Percentiles rank a stretch among this genome's conserved stretches.
phyloP scores from a whole-genome alignment of 2,797 vertebrate genomes.

The Clamator glandarius region DNA sequence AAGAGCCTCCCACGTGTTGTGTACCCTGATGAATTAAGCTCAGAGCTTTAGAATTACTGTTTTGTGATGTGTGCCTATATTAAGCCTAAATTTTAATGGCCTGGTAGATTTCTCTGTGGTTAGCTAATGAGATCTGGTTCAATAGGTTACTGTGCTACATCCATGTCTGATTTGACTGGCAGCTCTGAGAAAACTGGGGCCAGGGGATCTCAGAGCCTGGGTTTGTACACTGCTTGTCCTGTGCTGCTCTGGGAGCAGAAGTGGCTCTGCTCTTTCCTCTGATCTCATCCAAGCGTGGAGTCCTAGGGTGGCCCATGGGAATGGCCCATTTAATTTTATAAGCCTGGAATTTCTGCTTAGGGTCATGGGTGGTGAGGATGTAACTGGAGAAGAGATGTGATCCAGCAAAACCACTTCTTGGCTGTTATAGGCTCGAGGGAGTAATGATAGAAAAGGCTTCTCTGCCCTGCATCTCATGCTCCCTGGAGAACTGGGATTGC shows the following conservation, averaged over 20 bases:
- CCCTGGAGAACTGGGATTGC: not conserved
- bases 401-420: not conserved
- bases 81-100: constrained; percentile 26
- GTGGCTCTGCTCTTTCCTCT: not conserved
- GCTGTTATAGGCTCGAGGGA: not conserved
- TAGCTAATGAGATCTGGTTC: constrained; percentile 36
- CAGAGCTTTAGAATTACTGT: not conserved
- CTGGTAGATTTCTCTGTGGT: not conserved
- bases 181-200: not conserved
- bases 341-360: constrained; percentile 13
- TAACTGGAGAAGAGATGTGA: not conserved
- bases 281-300: not conserved
- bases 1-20: not conserved
- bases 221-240: not conserved
- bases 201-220: not conserved
- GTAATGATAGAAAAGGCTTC: not conserved
- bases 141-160: constrained; percentile 51
- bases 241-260: not conserved
- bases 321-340: not conserved
- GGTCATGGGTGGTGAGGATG: not conserved
- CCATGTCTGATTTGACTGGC: not conserved
- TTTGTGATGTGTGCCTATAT: not conserved
- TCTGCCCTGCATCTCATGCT: not conserved
- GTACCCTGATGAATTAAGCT: not conserved
- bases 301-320: not conserved